Evolutionary conservation across 2,888 invertebrate species (phyloP).

Genomic region (Heliconius sara): DNA sequence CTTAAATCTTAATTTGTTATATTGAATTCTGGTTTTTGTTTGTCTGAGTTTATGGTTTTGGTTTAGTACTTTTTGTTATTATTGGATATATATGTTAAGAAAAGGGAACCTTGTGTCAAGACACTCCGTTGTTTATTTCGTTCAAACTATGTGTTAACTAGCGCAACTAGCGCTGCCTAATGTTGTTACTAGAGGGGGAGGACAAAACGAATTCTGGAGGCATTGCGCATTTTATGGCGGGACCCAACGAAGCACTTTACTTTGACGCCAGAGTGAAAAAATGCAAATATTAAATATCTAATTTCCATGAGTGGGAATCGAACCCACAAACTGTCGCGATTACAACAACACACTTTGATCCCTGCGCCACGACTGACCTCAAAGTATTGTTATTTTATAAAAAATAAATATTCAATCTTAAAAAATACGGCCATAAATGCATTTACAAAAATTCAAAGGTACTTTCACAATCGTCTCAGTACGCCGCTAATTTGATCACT

Average conservation of each 20-base stretch:
- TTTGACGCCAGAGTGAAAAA: not conserved
- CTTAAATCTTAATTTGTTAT: slow-evolving; percentile 2
- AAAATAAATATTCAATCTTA: not conserved
- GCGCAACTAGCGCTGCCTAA: no score
- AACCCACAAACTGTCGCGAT: no score
- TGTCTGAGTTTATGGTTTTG: not conserved
- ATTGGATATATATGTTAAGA: not conserved
- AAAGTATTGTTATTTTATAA: not conserved
- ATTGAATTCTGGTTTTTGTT: not conserved
- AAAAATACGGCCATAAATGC: not conserved
- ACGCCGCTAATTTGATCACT: not conserved
- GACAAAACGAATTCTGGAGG: not conserved
- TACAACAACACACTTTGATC: no score
- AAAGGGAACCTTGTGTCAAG: not conserved
- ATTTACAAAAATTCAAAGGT: not conserved
- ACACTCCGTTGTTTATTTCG: not conserved
- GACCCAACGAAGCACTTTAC: not conserved
- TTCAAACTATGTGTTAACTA: no score
- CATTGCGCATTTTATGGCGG: no score
- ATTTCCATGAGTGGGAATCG: no score
- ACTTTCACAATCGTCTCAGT: not conserved
- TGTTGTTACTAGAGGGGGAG: not conserved
- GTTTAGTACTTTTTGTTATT: not conserved
- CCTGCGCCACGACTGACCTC: no score
- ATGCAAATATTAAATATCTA: not conserved